Evolutionary conservation across 2,888 invertebrate genomes (phyloP), one percentile per base, ranked within the genome.

Genomic region (Amblyjoppa proteus): DNA sequence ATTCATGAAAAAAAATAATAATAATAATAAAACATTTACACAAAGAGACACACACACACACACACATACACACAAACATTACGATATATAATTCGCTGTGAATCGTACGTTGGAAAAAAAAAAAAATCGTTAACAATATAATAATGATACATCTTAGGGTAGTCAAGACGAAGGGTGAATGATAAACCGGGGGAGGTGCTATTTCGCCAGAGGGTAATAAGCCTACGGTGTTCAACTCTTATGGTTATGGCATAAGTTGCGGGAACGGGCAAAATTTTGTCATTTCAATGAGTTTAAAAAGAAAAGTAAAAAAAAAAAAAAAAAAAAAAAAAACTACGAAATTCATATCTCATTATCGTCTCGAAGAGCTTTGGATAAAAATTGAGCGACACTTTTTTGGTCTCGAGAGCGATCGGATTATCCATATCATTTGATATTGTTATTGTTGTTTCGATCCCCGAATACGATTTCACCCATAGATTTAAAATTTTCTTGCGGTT

Each of bases 11-110:
- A 38, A 9, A 38, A 38, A 38, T 38, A 34, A 34, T 20, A 20
- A 20, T 5, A 34, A 34, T 5, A 38, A 38, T 0, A 34, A 4
- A 34, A 38, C 38, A 38, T 38, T 38, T 9, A 76, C 20, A 45
- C 64, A 20, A 34, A 75, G 9, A 58, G 5, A 75, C 41, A 38
- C 61, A 70, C 53, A 41, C 51, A 41, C 51, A 41, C 16, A 70
- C 53, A 58, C 51, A 25, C 34, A 28, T n/a, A 53, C 34, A 81
- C 38, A 75, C 28, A 81, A 61, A 31, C 56, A 76, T 64, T 78
- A 70, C 81, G 53, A 73, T 82, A 73, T 73, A 58, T 82, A 71
- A 75, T 82, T 83, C 83, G 84, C 86, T 86, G 84, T 78, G 83
- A 87, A 84, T 83, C 84, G 71, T 76, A 79, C 66, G 75, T 68